A percentile compares a stretch with the other conserved stretches of the same genome.
Conservation (phyloP, 1,140 invertebrate species). For the Cydia pomonella region DNA sequence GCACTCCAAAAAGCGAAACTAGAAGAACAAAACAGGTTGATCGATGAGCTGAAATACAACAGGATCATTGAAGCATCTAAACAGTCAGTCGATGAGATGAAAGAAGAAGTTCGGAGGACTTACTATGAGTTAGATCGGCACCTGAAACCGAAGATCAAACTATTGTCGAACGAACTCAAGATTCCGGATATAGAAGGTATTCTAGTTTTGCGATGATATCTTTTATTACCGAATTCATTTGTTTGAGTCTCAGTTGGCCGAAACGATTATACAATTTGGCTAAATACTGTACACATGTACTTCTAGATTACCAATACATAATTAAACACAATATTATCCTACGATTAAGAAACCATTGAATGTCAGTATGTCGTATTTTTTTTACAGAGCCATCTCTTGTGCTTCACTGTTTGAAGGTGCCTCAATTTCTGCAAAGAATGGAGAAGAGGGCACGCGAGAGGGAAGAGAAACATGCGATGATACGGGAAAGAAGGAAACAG, state of each 20-base stretch:
- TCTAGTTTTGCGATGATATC: conserved; percentile 21
- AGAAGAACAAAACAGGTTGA: conserved; percentile 83
- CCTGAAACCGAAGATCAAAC: conserved; percentile 81
- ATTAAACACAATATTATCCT: no score
- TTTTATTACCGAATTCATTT: background rate
- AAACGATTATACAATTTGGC: no score
- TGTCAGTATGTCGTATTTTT: background rate
- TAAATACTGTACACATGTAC: no score
- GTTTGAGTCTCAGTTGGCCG: no score
- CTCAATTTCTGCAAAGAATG: conserved; percentile 84
- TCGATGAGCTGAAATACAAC: conserved; percentile 83
- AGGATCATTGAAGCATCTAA: conserved; percentile 82
- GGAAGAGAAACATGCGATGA: conserved; percentile 82
- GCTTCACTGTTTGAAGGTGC: conserved; percentile 81
- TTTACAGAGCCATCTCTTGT: conserved; percentile 71
- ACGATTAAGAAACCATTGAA: background rate
- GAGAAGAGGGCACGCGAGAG: conserved; percentile 83
- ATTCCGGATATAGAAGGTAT: conserved; percentile 68
- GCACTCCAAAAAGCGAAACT: conserved; percentile 83
- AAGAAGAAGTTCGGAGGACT: conserved; percentile 81
- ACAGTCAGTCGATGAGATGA: conserved; percentile 80
- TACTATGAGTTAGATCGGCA: conserved; percentile 81
- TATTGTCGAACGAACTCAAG: conserved; percentile 79
- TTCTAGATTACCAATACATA: no score
- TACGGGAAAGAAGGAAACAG: conserved; percentile 81